Conservation (phyloP, 2,113 vertebrate species). For the Neogobius melanostomus region DNA sequence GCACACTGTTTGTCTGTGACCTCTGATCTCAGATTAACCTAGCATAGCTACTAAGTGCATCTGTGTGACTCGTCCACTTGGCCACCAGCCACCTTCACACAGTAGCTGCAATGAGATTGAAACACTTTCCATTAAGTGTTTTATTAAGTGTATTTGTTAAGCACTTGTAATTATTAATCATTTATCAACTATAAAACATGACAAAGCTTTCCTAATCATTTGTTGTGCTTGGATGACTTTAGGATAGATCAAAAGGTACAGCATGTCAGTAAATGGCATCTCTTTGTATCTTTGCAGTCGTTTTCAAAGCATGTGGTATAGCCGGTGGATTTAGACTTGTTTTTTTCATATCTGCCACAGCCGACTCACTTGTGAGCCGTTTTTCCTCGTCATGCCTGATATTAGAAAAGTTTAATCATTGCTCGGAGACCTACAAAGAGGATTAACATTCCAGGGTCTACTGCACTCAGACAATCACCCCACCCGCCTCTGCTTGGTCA, state of each 20-base stretch:
- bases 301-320: slow-evolving; percentile 28
- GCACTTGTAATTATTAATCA: too few species aligned
- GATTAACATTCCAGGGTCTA: slow-evolving; percentile 78
- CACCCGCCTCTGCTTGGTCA: slow-evolving; percentile 36
- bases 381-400: slow-evolving; percentile 70
- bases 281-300: slow-evolving; percentile 44
- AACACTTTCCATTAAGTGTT: too few species aligned
- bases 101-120: slow-evolving; percentile 32
- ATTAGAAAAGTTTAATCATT: slow-evolving; percentile 79
- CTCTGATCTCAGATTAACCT: slow-evolving; percentile 66
- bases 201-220: too few species aligned
- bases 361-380: slow-evolving; percentile 64
- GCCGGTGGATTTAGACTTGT: slow-evolving; percentile 28
- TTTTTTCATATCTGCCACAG: slow-evolving; percentile 51
- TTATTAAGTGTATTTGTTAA: too few species aligned
- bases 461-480: slow-evolving; percentile 61
- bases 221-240: too few species aligned
- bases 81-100: slow-evolving; percentile 51
- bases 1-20: slow-evolving; percentile 64
- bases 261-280: not conserved
- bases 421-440: slow-evolving; percentile 73
- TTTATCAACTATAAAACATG: too few species aligned
- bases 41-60: slow-evolving; percentile 65
- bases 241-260: too few species aligned
- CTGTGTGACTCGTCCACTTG: slow-evolving; percentile 47